Percentiles rank a stretch among this genome's conserved stretches.
Evolutionary conservation across 2,888 invertebrate species (phyloP).

Genomic region (Nematopogon swammerdamellus): DNA sequence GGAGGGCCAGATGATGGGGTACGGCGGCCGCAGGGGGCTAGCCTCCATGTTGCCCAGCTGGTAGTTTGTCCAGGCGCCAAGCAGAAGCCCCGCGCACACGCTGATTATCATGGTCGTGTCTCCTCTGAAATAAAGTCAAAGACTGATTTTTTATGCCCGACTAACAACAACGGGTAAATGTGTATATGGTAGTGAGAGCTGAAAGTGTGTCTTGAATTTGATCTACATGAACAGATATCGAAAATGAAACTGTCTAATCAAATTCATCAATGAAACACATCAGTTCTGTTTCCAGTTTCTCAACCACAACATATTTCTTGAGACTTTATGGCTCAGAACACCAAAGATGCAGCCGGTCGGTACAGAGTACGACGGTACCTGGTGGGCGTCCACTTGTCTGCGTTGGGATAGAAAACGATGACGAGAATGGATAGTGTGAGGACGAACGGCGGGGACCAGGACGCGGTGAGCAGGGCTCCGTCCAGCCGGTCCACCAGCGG

Average conservation of each 20-base stretch:
- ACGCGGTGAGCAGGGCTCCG: conserved; percentile 64
- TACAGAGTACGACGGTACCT: no score
- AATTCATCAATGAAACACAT: no score
- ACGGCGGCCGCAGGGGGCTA: conserved; percentile 64
- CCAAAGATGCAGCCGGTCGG: no score
- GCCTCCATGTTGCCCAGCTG: conserved; percentile 69
- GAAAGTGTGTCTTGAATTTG: no score
- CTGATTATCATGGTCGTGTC: conserved; percentile 88
- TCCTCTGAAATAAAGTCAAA: conserved; percentile 66
- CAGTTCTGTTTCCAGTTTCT: no score
- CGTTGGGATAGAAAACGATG: conserved; percentile 76
- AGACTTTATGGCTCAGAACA: no score
- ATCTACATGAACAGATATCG: no score
- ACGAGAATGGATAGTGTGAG: conserved; percentile 62
- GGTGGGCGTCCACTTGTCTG: conserved; percentile 87
- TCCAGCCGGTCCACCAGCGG: conserved; percentile 75
- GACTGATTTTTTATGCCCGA: background rate
- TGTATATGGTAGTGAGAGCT: background rate
- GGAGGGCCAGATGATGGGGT: conserved; percentile 76
- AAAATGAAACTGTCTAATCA: no score
- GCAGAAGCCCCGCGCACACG: conserved; percentile 72
- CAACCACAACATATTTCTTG: no score
- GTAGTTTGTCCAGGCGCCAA: conserved; percentile 83
- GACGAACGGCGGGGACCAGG: conserved; percentile 62
- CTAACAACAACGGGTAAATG: background rate